Evolutionary conservation across 2,113 vertebrate species (phyloP).

Genomic region (Rhinoptilus africanus): DNA sequence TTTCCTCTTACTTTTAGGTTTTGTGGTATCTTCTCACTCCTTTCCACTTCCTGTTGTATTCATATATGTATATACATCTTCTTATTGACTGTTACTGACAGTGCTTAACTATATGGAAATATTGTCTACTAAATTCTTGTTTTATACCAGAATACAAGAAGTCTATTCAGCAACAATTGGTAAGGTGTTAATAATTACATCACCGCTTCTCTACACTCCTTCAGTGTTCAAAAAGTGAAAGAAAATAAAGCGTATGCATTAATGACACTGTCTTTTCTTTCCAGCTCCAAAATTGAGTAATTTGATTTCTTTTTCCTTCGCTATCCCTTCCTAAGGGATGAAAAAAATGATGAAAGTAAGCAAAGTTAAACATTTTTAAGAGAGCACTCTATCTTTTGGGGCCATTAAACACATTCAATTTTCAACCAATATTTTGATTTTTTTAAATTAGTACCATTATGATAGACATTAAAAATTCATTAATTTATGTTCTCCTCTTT

Average conservation of each 20-base stretch:
- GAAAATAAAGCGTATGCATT: background rate
- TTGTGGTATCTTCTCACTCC: background rate
- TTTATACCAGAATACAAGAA: background rate
- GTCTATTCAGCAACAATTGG: background rate
- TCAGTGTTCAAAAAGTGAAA: background rate
- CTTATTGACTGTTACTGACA: background rate
- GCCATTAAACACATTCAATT: background rate
- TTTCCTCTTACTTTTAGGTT: background rate
- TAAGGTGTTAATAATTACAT: background rate
- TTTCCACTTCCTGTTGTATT: background rate
- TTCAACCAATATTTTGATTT: background rate
- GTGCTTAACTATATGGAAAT: background rate
- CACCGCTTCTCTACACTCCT: background rate
- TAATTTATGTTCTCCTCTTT: background rate
- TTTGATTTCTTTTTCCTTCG: background rate
- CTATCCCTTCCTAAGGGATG: background rate
- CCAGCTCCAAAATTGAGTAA: background rate
- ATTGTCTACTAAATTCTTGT: background rate
- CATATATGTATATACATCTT: background rate
- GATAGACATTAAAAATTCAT: background rate
- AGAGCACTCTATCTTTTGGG: background rate
- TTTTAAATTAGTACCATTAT: background rate
- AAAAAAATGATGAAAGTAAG: background rate
- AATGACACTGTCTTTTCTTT: background rate
- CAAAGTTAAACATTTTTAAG: background rate